These are phyloP conservation scores for Odocoileus virginianus DNA, from an alignment of 2,113 vertebrate genomes.

Conservation along the genomic window DNA sequence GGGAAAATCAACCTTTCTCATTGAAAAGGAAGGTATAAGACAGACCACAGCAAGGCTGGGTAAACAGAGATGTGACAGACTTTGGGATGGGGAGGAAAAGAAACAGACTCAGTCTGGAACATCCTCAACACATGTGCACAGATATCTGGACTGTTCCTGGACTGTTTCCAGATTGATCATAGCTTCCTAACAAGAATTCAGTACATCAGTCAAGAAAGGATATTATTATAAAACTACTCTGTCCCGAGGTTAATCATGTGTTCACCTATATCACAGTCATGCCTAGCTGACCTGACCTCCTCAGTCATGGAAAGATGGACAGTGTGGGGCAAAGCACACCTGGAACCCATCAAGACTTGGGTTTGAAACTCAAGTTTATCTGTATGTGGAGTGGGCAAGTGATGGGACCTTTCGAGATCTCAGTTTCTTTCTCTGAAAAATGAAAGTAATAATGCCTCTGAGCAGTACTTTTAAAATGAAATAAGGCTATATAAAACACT, in stretches of 20 bases:
- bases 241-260: not conserved
- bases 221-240: not conserved
- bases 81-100: not conserved
- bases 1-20: not conserved
- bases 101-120: not conserved
- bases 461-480: slow-evolving; percentile 10
- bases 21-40: not conserved
- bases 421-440: slow-evolving; percentile 24
- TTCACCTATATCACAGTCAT: not conserved
- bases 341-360: not conserved
- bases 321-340: rapidly evolving
- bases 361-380: not conserved
- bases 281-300: not conserved
- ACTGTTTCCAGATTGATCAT: not conserved
- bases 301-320: not conserved
- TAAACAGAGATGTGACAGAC: not conserved
- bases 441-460: not conserved
- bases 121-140: not conserved
- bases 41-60: not conserved
- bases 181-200: not conserved
- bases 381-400: not conserved
- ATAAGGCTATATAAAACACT: not conserved
- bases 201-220: not conserved
- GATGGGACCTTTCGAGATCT: not conserved
- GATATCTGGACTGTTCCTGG: not conserved